Evolutionary conservation across 2,888 invertebrate genomes (phyloP).

Genomic region (Platycheirus rosarum): DNA sequence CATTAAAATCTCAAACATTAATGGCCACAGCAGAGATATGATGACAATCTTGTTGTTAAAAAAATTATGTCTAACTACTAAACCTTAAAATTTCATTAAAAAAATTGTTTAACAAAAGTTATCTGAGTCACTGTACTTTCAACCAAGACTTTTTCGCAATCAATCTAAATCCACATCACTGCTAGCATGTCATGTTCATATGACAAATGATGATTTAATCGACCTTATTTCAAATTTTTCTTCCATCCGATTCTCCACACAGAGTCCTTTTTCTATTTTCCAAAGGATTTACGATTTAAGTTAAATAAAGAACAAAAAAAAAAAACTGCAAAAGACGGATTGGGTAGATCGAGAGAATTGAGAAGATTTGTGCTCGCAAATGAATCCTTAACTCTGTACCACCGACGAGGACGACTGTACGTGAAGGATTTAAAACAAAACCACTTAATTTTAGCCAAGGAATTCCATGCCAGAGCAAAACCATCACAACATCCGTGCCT

Average conservation of each 20-base stretch:
- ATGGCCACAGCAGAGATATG: too few relatives aligned
- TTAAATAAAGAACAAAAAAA: constrained; percentile 16
- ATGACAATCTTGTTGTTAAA: too few relatives aligned
- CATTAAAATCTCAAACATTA: too few relatives aligned
- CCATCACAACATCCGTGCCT: constrained; percentile 35
- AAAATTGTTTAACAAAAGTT: background rate
- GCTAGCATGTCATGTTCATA: constrained; percentile 57
- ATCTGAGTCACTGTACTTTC: constrained; percentile 24
- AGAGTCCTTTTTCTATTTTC: constrained; percentile 2
- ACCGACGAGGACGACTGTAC: too few relatives aligned
- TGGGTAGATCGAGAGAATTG: constrained; percentile 53
- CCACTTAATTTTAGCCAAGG: constrained; percentile 80
- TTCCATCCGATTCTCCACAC: background rate
- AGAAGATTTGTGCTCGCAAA: constrained; percentile 69
- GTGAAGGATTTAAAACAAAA: constrained; percentile 82
- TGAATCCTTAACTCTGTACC: constrained; percentile 71
- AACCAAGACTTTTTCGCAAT: constrained; percentile 17
- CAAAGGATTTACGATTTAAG: constrained; percentile 29
- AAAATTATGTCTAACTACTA: too few relatives aligned
- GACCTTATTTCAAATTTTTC: constrained; percentile 53
- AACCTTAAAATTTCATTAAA: too few relatives aligned
- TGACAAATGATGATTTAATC: constrained; percentile 71
- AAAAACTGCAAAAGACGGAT: constrained; percentile 62
- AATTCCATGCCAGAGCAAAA: constrained; percentile 17
- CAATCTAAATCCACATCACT: constrained; percentile 38